Evolutionary conservation across 2,797 vertebrate genomes (phyloP).

Genomic region (Onychomys leucogaster): DNA sequence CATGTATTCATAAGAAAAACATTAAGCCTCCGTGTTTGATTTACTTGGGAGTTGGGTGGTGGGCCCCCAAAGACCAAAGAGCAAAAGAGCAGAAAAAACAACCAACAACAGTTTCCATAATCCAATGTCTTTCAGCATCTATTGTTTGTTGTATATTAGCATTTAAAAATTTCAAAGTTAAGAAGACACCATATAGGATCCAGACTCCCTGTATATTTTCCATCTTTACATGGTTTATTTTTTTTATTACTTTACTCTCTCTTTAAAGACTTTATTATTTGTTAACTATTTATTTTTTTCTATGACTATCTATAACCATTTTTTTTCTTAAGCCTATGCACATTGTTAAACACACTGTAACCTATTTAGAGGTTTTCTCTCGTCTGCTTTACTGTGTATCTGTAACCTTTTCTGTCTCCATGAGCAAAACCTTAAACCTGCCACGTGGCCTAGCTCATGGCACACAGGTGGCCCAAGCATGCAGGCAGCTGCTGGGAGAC

Average conservation of each 20-base stretch:
- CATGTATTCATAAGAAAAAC: too few relatives aligned
- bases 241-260: not conserved
- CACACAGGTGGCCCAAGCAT: too few relatives aligned
- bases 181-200: not conserved
- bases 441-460: too few relatives aligned
- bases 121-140: not conserved
- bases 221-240: not conserved
- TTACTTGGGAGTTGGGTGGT: too few relatives aligned
- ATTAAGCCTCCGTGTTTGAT: too few relatives aligned
- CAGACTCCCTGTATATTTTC: not conserved
- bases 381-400: not conserved
- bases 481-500: not conserved
- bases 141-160: not conserved
- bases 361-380: not conserved
- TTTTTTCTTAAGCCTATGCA: not conserved
- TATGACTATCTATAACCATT: too few relatives aligned
- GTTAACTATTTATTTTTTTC: not conserved
- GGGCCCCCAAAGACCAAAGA: too few relatives aligned
- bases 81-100: too few relatives aligned
- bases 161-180: not conserved
- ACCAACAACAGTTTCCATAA: not conserved
- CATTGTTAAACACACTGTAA: not conserved
- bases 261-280: not conserved
- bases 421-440: not conserved
- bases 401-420: not conserved